These are phyloP conservation scores for Sphaerophoria rueppellii DNA, from an alignment of 2,888 invertebrate genomes.

Conservation along the genomic window DNA sequence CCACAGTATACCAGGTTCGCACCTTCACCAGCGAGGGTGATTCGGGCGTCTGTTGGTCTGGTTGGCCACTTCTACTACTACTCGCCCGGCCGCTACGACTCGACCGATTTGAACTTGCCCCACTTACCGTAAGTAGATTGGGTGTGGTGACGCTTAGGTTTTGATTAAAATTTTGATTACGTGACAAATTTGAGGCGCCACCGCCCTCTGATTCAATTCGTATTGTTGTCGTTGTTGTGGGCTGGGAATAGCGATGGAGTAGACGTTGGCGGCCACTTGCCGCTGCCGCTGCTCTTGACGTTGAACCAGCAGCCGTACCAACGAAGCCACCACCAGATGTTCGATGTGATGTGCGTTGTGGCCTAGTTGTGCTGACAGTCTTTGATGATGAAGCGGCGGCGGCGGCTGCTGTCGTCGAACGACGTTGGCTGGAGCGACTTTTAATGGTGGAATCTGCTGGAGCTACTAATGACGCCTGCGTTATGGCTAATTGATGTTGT, in stretches of 20 bases:
- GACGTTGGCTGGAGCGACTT: neutral
- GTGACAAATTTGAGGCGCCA: conserved; percentile 44
- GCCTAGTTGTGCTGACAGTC: conserved; percentile 75
- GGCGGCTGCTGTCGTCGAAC: conserved; percentile 62
- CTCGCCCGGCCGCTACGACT: conserved; percentile 72
- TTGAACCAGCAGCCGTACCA: conserved; percentile 72
- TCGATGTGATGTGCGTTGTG: conserved; percentile 79
- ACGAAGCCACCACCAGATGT: conserved; percentile 66
- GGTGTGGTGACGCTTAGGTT: conserved; percentile 72
- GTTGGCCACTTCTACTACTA: conserved; percentile 70
- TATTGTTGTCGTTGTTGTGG: conserved; percentile 71
- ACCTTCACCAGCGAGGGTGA: conserved; percentile 82
- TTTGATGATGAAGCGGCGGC: conserved; percentile 50
- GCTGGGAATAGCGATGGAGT: conserved; percentile 66
- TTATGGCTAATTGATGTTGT: conserved; percentile 61
- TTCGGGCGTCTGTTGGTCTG: conserved; percentile 77
- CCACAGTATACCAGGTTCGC: conserved; percentile 82
- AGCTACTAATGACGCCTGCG: conserved; percentile 74
- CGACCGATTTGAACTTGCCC: conserved; percentile 68
- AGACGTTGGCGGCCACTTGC: conserved; percentile 53
- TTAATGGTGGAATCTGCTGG: too few relatives aligned
- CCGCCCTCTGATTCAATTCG: conserved; percentile 66
- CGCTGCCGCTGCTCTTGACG: conserved; percentile 50
- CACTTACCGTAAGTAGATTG: conserved; percentile 70
- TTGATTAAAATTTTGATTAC: conserved; percentile 75